Base-by-base conservation (phyloP, 2,797 vertebrate species). In the Spinus olivaceus region DNA sequence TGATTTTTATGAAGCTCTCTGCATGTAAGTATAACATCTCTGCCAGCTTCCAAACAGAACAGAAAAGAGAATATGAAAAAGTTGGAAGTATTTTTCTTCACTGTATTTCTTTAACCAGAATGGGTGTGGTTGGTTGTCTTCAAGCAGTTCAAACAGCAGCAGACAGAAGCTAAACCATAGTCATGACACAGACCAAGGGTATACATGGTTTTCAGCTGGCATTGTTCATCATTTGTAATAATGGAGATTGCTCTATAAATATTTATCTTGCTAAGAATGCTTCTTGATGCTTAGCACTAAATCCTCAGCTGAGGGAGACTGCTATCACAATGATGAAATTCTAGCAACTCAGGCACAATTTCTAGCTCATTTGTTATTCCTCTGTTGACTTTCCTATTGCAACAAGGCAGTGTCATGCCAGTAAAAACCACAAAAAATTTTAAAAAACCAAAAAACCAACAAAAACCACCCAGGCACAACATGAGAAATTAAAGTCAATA, bases 1-100 rank as follows among this genome's bases (percentile, higher is more conserved):
- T 90, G 81, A 74, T 92, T 96, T 95, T 90, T 95, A 96, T 87
- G 46, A 93, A 90, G 37, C 91, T 93, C 76, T 86, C 80, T 70
- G 35, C 50, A 65, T 65, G 35, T 93, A 96, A 96, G 92, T 67
- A 66, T 59, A 94, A 79, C 51, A 87, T 77, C 35, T 92, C 57
- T 89, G 72, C 77, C 78, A 88, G 60, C 42, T 95, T 92, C 92
- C 79, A 95, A 94, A 91, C 51, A 92, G 22, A 53, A 81, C 92
- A 90, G 53, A 91, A 92, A 81, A 96, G 49, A 88, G 37, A 95
- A 83, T 32, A 65, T 39, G 85, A 39, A 88, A 69, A 96, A 88
- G 39, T 21, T 73, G 41, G 64, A 85, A 94, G 66, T 86, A 64
- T 51, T 78, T 91, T 76, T 66, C 49, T 87, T 86, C 30, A n/a